Percentiles rank a stretch among this genome's conserved stretches.
Conservation (phyloP, 2,888 invertebrate genomes). For the Andrena haemorrhoa region DNA sequence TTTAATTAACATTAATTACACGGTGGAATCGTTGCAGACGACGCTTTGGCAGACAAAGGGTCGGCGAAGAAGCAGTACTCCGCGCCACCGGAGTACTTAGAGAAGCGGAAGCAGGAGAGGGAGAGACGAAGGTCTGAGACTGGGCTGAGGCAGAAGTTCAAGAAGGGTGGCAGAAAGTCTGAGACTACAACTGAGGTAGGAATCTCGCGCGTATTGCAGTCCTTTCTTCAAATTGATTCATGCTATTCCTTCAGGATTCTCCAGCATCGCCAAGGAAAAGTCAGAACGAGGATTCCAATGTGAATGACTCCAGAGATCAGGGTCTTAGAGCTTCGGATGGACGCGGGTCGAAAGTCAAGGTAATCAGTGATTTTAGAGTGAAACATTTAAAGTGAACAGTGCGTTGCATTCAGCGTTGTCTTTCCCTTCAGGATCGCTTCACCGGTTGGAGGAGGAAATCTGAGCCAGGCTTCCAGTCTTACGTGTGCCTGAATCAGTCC, state of each 20-base stretch:
- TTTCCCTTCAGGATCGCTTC: constrained; percentile 84
- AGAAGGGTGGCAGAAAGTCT: constrained; percentile 86
- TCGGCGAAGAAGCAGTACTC: constrained; percentile 91
- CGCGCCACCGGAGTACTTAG: constrained; percentile 94
- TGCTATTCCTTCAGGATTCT: constrained; percentile 74
- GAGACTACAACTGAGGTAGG: constrained; percentile 80
- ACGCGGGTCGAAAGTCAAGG: constrained; percentile 82
- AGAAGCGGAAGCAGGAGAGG: constrained; percentile 91
- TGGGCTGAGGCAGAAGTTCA: constrained; percentile 87
- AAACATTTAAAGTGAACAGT: not conserved
- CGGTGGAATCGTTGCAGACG: constrained; percentile 85
- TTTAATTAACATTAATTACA: not conserved
- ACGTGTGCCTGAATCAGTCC: constrained; percentile 80
- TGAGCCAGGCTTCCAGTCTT: constrained; percentile 88
- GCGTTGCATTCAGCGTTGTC: not conserved
- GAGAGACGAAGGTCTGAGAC: constrained; percentile 89
- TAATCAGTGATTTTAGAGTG: constrained; percentile 32
- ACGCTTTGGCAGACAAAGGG: constrained; percentile 88
- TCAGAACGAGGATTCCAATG: constrained; percentile 73
- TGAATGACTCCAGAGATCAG: constrained; percentile 75
- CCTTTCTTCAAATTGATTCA: too few species aligned
- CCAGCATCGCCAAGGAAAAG: constrained; percentile 78
- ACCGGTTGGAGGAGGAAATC: constrained; percentile 91
- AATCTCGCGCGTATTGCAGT: not conserved
- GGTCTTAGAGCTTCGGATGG: constrained; percentile 78